A percentile compares a stretch with the other conserved stretches of the same genome.
phyloP scores from a whole-genome alignment of 37 sponge, comb jelly and placozoan genomes.

The Cliona cf. orientalis region DNA sequence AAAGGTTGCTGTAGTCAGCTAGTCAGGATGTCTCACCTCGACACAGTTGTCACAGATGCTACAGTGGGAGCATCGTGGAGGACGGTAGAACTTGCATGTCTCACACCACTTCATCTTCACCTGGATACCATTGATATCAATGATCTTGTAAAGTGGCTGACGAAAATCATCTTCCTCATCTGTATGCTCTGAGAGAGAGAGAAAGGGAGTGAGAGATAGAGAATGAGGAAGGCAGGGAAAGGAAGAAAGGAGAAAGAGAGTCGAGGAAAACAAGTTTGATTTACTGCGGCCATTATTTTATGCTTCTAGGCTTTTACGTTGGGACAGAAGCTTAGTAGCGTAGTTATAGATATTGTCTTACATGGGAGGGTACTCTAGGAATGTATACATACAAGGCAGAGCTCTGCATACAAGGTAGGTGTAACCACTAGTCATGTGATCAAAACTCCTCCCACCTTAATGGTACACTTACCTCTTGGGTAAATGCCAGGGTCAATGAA shows the following conservation, averaged over 20 bases:
- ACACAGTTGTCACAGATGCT: slow-evolving; percentile 98
- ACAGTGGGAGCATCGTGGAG: slow-evolving; percentile 97
- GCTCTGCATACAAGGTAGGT: not conserved
- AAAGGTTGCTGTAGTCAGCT: too few relatives aligned
- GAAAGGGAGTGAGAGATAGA: slow-evolving; percentile 1
- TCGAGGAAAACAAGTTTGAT: too few relatives aligned
- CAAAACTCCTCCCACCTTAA: too few relatives aligned
- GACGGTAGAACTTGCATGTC: slow-evolving; percentile 97
- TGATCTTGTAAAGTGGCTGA: slow-evolving; percentile 69
- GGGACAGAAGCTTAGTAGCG: too few relatives aligned
- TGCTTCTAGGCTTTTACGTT: too few relatives aligned
- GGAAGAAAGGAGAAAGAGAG: too few relatives aligned
- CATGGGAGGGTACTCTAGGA: not conserved
- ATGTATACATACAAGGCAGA: not conserved
- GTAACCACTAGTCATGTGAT: not conserved
- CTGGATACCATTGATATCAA: slow-evolving; percentile 72
- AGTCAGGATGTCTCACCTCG: slow-evolving; percentile 79
- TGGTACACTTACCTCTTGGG: slow-evolving; percentile 91
- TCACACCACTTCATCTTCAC: slow-evolving; percentile 98
- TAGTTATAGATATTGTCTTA: not conserved
- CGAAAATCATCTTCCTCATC: slow-evolving; percentile 84
- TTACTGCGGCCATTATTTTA: too few relatives aligned
- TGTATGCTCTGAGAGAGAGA: slow-evolving; percentile 37
- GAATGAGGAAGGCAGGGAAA: not conserved
- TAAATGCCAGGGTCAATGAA: slow-evolving; percentile 95